Base-by-base conservation (phyloP, 2,113 vertebrate genomes). In the Sminthopsis crassicaudata region DNA sequence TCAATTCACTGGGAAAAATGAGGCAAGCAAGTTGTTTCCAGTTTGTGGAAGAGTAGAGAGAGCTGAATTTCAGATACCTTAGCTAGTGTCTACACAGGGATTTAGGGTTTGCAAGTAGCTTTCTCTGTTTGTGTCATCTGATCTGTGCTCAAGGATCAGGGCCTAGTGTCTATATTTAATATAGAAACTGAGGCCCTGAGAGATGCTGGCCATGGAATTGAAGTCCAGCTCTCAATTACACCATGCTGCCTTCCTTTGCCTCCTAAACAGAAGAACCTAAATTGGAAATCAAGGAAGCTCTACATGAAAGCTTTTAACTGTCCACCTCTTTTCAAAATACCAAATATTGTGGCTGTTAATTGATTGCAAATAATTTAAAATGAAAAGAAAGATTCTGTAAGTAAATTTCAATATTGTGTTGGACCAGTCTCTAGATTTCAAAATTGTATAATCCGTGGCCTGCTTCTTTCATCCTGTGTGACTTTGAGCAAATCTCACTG, bases 311-410 rank as follows among this genome's bases (percentile, higher is more conserved):
- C 23, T 42, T 67, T 54, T 48, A 8, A n/a, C 36, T 67, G 12
- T 55, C 7, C 53, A 48, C 91, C 4, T 91, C 95, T 96, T 11
- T 96, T 91, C 89, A 42, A 14, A 95, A 95, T 93, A 23, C 3
- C 48, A 96, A 91, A 53, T 67, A 67, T 67, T 36, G 36, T 67
- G 60, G 1, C 3, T 16, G 36, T 67, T 14, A 67, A 36, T 67
- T 55, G 19, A 95, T 97, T 90, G 22, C 51, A 92, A 67, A 26
- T 89, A 24, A 91, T 14, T 6, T 24, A 14, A 93, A 54, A 11
- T 42, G 60, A 26, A 46, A 92, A 9, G n/a, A 60, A 94, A 84
- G 92, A 67, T 19, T 12, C 36, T 76, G 30, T 76, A 76, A 76
- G 36, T 26, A 57, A 42, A 89, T n/a, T 91, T 95, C 53, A 90